Evolutionary conservation across 2,113 vertebrate species (phyloP).

Genomic region (Trinectes maculatus): DNA sequence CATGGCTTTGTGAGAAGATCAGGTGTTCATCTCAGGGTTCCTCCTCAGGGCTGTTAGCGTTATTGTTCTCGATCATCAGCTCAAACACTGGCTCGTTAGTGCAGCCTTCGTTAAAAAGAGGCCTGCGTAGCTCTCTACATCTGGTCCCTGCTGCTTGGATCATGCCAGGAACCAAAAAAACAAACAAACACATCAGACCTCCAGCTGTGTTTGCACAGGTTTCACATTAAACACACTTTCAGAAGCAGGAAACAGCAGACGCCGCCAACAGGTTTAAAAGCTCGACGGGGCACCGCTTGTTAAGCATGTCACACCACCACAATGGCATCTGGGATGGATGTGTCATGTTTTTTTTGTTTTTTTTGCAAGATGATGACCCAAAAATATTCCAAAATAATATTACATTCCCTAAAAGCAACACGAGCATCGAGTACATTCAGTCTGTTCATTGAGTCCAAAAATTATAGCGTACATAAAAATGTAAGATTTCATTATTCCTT

Average conservation of each 20-base stretch:
- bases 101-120: slow-evolving; percentile 43
- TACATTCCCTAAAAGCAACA: too few relatives aligned
- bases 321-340: slow-evolving; percentile 31
- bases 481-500: too few relatives aligned
- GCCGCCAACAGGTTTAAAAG: slow-evolving; percentile 9
- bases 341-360: too few relatives aligned
- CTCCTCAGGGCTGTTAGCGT: slow-evolving; percentile 30
- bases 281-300: neutral
- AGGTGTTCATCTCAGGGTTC: slow-evolving; percentile 12
- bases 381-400: too few relatives aligned
- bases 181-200: slow-evolving; percentile 2
- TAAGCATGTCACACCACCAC: neutral
- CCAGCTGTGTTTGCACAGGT: neutral
- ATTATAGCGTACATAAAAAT: too few relatives aligned
- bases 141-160: neutral
- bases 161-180: neutral
- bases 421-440: too few relatives aligned
- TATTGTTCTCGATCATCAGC: slow-evolving; percentile 35
- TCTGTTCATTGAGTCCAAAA: too few relatives aligned
- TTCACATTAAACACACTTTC: neutral
- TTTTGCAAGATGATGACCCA: neutral
- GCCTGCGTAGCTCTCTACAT: slow-evolving; percentile 1
- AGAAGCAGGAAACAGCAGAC: too few relatives aligned
- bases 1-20: too few relatives aligned
- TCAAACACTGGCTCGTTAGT: slow-evolving; percentile 46